Evolutionary conservation across 2,888 invertebrate species (phyloP), one percentile per base, ranked within the genome.

Genomic region (Petrolisthes manimaculis): DNA sequence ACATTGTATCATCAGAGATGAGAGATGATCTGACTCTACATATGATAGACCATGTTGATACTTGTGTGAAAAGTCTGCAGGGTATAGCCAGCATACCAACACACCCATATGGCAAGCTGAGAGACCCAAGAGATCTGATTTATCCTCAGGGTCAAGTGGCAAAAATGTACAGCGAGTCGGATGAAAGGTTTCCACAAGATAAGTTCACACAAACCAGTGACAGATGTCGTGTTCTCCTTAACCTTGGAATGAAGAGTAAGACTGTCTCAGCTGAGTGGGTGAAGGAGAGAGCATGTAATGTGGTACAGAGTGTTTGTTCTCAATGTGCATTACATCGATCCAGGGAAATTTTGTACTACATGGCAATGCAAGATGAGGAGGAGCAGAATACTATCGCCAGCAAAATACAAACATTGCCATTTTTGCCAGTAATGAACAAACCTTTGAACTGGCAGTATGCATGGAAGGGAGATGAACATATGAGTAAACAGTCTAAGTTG

Each of bases 391-490:
- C 55, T 51, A 77, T 86, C 37, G 69, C 67, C 5, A 2, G 61
- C 12, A 24, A 53, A 37, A 54, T 86, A n/a, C 51, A 69, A 53
- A 14, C 37, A 55, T 37, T 78, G 4, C 54, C 77, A 77, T 86
- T 86, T 86, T 37, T 86, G 51, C 86, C 86, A 77, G 80, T 86
- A 12, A 86, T 86, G 86, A 9, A 74, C 5, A 83, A 83, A 74
- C 86, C 86, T 55, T 6, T 78, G 18, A 21, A 77, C 3, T 86
- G 86, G 86, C 24, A 53, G n/a, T 69, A 80, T 75, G 37, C 37
- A 18, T 86, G 86, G 86, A 71, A 81, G 24, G 79, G 79, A 21
- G 80, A 71, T 4, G 21, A 18, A 24, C 18, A 4, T 37, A 21
- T 8, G 5, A n/a, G 8, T 12, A 79, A n/a, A 69, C 61, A 54